phyloP scores from a whole-genome alignment of 2,113 vertebrate species.

The Triplophysa rosa region DNA sequence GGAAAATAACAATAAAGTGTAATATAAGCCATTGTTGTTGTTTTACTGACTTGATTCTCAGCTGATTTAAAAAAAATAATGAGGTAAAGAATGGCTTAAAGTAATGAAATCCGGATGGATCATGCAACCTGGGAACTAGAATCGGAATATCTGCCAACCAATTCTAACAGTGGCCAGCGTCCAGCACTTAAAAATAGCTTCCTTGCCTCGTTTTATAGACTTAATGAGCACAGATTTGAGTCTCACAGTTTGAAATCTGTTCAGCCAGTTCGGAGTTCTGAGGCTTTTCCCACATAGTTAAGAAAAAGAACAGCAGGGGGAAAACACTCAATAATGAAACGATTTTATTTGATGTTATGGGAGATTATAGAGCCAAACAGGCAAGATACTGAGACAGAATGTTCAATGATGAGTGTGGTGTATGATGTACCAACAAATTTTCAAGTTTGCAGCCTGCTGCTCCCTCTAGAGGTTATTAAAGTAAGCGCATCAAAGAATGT shows the following conservation, averaged over 20 bases:
- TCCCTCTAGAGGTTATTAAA: conserved; percentile 48
- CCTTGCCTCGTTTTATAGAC: not conserved
- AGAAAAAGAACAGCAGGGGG: not conserved
- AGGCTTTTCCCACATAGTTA: not conserved
- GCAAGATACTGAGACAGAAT: not conserved
- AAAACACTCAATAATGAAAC: not conserved
- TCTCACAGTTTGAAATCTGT: conserved; percentile 1
- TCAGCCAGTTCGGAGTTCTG: not conserved
- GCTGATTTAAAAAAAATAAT: not conserved
- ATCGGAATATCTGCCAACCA: conserved; percentile 1
- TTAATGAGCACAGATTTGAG: conserved; percentile 14
- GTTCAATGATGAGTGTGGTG: not conserved
- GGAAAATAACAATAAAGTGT: conserved; percentile 70
- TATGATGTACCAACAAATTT: not conserved
- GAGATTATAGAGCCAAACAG: not conserved
- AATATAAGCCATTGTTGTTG: conserved; percentile 58
- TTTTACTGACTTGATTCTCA: conserved; percentile 31
- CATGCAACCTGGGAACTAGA: conserved; percentile 23
- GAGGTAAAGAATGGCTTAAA: not conserved
- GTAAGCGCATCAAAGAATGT: not conserved
- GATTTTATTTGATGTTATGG: conserved; percentile 1
- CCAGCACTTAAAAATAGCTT: conserved; percentile 1
- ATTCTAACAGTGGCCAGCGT: conserved; percentile 1
- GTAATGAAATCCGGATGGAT: not conserved
- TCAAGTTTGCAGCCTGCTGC: conserved; percentile 39